These are phyloP conservation scores for Riparia riparia DNA, from an alignment of 2,113 vertebrate species.

Conservation along the genomic window DNA sequence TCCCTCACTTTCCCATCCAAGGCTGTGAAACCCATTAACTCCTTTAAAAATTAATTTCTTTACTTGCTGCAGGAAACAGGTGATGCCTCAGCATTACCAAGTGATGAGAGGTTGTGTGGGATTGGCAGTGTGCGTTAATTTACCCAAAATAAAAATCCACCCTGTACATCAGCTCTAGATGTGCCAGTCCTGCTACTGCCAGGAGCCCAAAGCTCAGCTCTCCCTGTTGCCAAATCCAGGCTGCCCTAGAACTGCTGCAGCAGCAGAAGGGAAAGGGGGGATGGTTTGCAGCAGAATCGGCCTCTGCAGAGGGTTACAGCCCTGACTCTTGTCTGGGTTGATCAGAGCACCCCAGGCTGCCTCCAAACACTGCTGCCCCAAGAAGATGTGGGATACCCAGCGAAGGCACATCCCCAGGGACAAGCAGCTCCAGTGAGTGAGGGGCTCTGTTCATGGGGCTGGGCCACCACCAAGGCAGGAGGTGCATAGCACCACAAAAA, in stretches of 20 bases:
- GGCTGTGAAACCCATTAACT: not conserved
- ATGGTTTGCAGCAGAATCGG: not conserved
- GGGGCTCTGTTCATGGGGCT: not conserved
- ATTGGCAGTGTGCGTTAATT: not conserved
- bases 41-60: not conserved
- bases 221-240: not conserved
- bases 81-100: not conserved
- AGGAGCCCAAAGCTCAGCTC: not conserved
- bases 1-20: not conserved
- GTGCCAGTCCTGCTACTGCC: not conserved
- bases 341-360: not conserved
- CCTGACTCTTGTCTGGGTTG: not conserved
- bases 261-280: not conserved
- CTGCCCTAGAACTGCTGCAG: not conserved
- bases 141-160: not conserved
- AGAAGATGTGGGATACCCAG: not conserved
- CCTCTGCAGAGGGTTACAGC: not conserved
- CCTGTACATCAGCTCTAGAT: not conserved
- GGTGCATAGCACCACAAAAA: not conserved
- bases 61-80: not conserved
- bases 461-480: not conserved
- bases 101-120: rapidly evolving
- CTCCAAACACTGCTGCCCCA: rapidly evolving
- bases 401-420: not conserved
- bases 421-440: constrained; percentile 4